Evolutionary conservation across 2,888 invertebrate species (phyloP), one percentile per base, ranked within the genome.

Genomic region (Horisme vitalbata): DNA sequence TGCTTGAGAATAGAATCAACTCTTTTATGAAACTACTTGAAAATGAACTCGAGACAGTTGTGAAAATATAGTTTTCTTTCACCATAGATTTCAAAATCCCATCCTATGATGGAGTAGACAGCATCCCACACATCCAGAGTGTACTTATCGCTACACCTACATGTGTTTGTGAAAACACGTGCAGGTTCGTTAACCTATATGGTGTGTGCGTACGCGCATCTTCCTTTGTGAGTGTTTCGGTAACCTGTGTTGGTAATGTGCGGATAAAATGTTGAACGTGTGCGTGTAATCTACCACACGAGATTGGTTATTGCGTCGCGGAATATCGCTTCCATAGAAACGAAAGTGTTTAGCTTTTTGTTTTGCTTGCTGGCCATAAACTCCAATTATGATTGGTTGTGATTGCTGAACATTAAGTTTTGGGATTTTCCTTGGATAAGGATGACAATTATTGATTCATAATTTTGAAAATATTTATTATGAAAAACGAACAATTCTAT

Each of bases 151-250:
- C 39, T 60, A 61, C 59, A 63, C 62, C 61, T 63, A 59, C 54
- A 59, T 61, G 55, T 75, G 70, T 71, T 28, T 69, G 68, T 70
- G 69, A 68, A 71, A 75, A 79, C 79, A 78, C 72, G 78, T 77
- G 68, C 55, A 63, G 65, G 80, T 79, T 80, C 82, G 78, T 76
- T 82, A 74, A 80, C 80, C 79, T 77, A 74, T 60, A 63, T 64
- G 59, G 55, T 62, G 52, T 48, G 61, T 65, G 71, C 63, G 64
- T 63, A 63, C 60, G 63, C 63, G 66, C 61, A 51, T 13, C 45
- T 37, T 31, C 33, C 45, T 35, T 15, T 59, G 62, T 61, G 65
- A 37, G 43, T 18, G 43, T 30, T 33, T 32, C 24, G 20, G 28
- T 54, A 41, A 39, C 27, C 49, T 37, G 44, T 46, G 57, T 52